Base-by-base conservation (phyloP, 1,140 invertebrate species). In the Zaprionus ghesquierei region DNA sequence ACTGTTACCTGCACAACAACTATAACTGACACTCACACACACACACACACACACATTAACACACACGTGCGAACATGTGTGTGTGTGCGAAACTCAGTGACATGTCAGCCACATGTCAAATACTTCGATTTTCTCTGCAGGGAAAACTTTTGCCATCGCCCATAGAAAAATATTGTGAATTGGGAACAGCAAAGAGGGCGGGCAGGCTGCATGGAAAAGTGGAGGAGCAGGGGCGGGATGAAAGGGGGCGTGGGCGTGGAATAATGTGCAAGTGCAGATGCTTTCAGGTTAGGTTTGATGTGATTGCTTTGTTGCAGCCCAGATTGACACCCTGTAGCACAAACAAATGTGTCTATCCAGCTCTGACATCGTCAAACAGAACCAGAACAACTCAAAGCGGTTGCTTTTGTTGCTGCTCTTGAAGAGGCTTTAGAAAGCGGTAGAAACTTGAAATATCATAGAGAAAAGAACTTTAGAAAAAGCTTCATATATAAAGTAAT, bases 21-120 rank as follows among this genome's bases (percentile, higher is more conserved):
- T 6, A 29, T 9, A 29, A 29, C 27, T n/a, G 9, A 29, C 27
- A 31, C 10, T 22, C 18, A 46, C n/a, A n/a, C n/a, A 46, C 18
- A 46, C 12, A 10, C 18, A 46, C 46, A 22, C n/a, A 59, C 50
- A 35, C 25, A 62, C 46, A 29, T 35, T 18, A 5, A 41, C 41
- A 56, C 25, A 49, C 18, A 77, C 23, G 23, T 33, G 27, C 23
- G 22, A 4, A 15, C 41, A 15, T 41, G 6, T 22, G 41, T 38
- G 64, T 41, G 6, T 22, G 41, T 38, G 64, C 44, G 25, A 46
- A 77, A 59, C 60, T 69, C 59, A 22, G 29, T 53, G 75, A 75
- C 81, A 87, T 75, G 75, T 65, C 74, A 54, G 78, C 63, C 71
- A 55, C 69, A 86, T 86, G 81, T 86, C 81, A 87, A 87, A 76